These are phyloP conservation scores for Lates calcarifer DNA, from an alignment of 2,113 vertebrate genomes.

Conservation along the genomic window DNA sequence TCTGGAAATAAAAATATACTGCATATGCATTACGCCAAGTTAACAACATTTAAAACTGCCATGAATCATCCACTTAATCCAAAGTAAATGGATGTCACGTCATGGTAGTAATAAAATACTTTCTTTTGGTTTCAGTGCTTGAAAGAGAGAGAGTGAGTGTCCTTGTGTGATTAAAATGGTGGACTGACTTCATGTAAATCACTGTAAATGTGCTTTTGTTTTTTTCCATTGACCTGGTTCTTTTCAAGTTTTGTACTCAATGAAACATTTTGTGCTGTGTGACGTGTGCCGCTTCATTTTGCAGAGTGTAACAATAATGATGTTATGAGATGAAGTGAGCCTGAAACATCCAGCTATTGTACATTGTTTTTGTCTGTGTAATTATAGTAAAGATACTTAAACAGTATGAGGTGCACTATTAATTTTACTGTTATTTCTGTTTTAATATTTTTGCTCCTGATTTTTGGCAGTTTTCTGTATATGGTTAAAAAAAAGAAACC, in stretches of 20 bases:
- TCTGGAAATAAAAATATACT: constrained; percentile 35
- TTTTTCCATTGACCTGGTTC: constrained; percentile 70
- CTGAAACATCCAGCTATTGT: constrained; percentile 77
- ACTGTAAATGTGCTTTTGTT: constrained; percentile 79
- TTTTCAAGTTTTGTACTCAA: constrained; percentile 76
- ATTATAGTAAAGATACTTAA: constrained; percentile 83
- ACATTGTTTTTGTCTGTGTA: constrained; percentile 83
- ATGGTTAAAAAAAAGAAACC: neutral
- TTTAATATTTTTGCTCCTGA: neutral
- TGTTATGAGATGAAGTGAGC: constrained; percentile 61
- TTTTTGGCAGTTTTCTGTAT: neutral
- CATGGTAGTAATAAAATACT: neutral
- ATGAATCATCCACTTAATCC: constrained; percentile 35
- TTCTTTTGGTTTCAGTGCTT: constrained; percentile 41
- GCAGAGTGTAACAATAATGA: constrained; percentile 66
- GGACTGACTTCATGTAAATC: constrained; percentile 75
- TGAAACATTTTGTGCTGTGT: constrained; percentile 67
- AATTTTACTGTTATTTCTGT: neutral
- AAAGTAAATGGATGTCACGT: constrained; percentile 30
- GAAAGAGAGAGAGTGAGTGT: constrained; percentile 12
- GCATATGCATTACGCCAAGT: constrained; percentile 18
- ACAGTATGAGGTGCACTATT: constrained; percentile 51
- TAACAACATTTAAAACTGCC: constrained; percentile 22
- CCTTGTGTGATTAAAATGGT: constrained; percentile 55
- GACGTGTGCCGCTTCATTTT: constrained; percentile 58